These are phyloP conservation scores for Petrolisthes manimaculis DNA, from an alignment of 2,888 invertebrate species.

Conservation along the genomic window DNA sequence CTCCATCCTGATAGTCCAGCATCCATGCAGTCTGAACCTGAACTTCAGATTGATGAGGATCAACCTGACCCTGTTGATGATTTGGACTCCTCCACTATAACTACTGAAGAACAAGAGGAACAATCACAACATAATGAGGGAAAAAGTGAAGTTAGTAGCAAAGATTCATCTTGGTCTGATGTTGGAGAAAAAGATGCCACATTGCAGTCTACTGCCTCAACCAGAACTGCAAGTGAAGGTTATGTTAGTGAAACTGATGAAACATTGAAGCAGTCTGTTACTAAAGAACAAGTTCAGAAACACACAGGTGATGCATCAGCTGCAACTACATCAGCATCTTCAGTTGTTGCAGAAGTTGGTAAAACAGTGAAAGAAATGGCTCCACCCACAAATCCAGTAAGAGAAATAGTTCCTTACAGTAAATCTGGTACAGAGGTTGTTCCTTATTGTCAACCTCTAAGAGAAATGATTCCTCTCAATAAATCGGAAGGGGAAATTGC, in stretches of 20 bases:
- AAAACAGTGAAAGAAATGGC: not conserved
- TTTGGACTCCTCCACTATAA: slow-evolving; percentile 41
- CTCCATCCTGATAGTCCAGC: slow-evolving; percentile 60
- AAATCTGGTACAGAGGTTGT: too few species aligned
- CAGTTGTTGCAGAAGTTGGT: not conserved
- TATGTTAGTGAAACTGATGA: not conserved
- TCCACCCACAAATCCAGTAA: not conserved
- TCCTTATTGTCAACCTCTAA: too few species aligned
- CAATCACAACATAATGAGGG: slow-evolving; percentile 10
- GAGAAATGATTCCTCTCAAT: too few species aligned
- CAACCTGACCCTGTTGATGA: slow-evolving; percentile 55
- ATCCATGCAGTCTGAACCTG: slow-evolving; percentile 65
- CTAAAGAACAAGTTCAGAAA: too few species aligned
- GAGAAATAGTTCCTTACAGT: not conserved
- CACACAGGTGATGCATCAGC: not conserved
- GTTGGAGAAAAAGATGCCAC: not conserved
- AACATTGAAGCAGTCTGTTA: too few species aligned
- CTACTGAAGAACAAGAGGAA: slow-evolving; percentile 23
- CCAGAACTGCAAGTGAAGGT: not conserved
- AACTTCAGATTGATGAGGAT: slow-evolving; percentile 65
- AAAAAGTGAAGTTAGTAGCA: slow-evolving; percentile 8
- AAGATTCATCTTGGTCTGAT: slow-evolving; percentile 21
- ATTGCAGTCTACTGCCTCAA: not conserved
- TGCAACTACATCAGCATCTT: not conserved
- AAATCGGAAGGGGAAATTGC: too few species aligned